Base-by-base conservation (phyloP, 1,140 invertebrate genomes). In the Tetramorium simillimum region DNA sequence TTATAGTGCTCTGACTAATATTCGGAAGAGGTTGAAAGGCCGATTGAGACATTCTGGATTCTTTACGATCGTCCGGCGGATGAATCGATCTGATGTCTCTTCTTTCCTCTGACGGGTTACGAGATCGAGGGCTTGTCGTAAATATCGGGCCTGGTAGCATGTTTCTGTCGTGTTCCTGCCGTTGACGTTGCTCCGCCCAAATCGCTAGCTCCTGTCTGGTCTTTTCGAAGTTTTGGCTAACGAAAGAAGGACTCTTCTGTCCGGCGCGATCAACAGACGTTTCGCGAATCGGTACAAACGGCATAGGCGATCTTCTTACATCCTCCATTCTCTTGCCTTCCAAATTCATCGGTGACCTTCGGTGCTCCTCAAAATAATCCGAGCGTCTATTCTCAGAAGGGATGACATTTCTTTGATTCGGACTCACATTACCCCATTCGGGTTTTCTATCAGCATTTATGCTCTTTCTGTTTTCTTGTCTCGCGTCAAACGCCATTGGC, bases 351-450 rank as follows among this genome's bases (percentile, higher is more conserved):
- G 95, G 94, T 0, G 94, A 95, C n/a, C 94, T 86, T 73, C 94
- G 92, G n/a, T 95, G 94, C 24, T 95, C 95, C 16, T 95, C 95
- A 46, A 95, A 95, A 75, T 95, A 95, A 91, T 95, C 95, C 0
- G 94, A 95, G 43, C 95, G 84, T 76, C 94, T 92, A 51, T 93
- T 93, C 85, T 95, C 95, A 85, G 93, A 93, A 14, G 94, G 69
- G 6, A 93, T 91, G 7, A 81, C 63, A 6, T 90, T 72, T 80
- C 94, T 91, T 81, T 95, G 94, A 93, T 94, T 94, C 6, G 94
- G 93, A 84, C 93, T 95, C 18, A 95, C 78, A 62, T 92, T 94
- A 18, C 92, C 92, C 94, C 94, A 95, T 49, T 95, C 94, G 1
- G 92, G 72, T 76, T 95, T 95, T 76, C 93, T 90, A 2, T 94